Conservation (phyloP, 2,797 vertebrate genomes). For the Moxostoma hubbsi region DNA sequence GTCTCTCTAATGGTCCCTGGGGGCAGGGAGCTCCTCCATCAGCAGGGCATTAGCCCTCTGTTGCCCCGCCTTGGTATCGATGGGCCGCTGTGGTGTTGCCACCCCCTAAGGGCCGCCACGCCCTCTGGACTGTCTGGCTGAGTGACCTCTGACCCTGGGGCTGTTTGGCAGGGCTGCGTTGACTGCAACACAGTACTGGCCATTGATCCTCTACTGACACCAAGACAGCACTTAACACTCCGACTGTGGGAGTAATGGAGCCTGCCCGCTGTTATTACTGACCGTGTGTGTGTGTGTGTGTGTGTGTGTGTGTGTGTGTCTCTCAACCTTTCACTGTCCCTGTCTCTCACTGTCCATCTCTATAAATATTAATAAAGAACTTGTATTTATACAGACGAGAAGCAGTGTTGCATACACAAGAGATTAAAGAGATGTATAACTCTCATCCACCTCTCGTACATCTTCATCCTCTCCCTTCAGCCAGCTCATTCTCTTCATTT, state of each 20-base stretch:
- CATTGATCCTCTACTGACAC: slow-evolving; percentile 82
- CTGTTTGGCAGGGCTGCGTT: slow-evolving; percentile 75
- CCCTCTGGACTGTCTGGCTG: slow-evolving; percentile 65
- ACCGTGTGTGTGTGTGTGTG: slow-evolving; percentile 58
- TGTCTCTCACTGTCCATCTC: slow-evolving; percentile 32
- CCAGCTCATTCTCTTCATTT: too few species aligned
- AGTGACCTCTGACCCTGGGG: slow-evolving; percentile 88
- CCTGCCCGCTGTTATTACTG: slow-evolving; percentile 80
- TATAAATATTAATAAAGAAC: slow-evolving; percentile 43
- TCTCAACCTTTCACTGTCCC: slow-evolving; percentile 62
- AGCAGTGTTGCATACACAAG: neutral
- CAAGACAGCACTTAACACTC: slow-evolving; percentile 85
- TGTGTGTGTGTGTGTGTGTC: slow-evolving; percentile 50
- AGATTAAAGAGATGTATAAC: neutral
- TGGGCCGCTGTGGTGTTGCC: slow-evolving; percentile 85
- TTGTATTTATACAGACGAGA: slow-evolving; percentile 19
- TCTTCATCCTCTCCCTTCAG: neutral
- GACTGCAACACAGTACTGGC: slow-evolving; percentile 67
- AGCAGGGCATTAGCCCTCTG: slow-evolving; percentile 92
- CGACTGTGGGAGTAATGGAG: slow-evolving; percentile 81
- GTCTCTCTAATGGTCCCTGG: slow-evolving; percentile 89
- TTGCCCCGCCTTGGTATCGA: slow-evolving; percentile 90
- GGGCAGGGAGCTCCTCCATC: slow-evolving; percentile 92
- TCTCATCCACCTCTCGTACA: neutral
- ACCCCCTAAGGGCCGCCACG: slow-evolving; percentile 75